Conservation (phyloP, 2,113 vertebrate species). For the Pogona vitticeps region DNA sequence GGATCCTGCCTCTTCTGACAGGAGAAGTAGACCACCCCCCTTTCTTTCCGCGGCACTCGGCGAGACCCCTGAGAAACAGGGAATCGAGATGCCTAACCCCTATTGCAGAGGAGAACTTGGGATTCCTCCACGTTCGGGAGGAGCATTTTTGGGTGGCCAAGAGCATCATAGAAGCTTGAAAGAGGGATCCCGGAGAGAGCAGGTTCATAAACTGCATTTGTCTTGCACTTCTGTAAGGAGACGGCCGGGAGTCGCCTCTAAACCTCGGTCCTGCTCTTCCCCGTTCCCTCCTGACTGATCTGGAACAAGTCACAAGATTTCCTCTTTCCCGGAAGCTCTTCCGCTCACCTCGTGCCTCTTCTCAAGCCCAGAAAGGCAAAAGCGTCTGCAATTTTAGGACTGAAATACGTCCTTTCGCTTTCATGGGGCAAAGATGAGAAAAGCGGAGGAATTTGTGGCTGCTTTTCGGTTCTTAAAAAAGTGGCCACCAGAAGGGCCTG, state of each 20-base stretch:
- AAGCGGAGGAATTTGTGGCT: no score
- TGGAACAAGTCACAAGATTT: neutral
- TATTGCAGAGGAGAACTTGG: no score
- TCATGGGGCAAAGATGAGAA: neutral
- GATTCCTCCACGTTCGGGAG: no score
- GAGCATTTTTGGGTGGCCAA: neutral
- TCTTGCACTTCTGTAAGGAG: neutral
- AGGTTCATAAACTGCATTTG: no score
- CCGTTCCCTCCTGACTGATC: neutral
- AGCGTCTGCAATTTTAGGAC: neutral
- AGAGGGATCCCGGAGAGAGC: no score
- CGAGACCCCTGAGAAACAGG: neutral
- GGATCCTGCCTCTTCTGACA: constrained; percentile 79
- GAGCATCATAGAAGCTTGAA: neutral
- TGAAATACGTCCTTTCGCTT: neutral
- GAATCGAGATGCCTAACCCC: neutral
- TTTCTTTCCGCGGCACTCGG: no score
- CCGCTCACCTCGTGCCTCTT: neutral
- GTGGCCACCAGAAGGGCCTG: no score
- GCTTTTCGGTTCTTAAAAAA: neutral
- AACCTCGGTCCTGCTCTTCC: neutral
- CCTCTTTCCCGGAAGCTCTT: neutral
- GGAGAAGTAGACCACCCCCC: accelerated
- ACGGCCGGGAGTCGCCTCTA: neutral
- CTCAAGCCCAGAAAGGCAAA: neutral